phyloP scores from a whole-genome alignment of 2,888 invertebrate species.

The Keiferia lycopersicella region DNA sequence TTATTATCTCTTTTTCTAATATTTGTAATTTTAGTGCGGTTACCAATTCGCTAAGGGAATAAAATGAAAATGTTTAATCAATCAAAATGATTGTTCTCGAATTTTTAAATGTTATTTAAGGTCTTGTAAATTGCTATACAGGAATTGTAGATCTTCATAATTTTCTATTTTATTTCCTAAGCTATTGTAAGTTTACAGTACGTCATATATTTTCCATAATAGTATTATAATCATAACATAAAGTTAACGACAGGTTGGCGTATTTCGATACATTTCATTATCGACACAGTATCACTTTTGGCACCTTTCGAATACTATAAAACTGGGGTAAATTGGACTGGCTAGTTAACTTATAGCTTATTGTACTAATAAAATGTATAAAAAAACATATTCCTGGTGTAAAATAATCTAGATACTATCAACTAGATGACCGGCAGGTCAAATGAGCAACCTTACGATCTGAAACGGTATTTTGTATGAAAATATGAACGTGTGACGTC shows the following conservation, averaged over 20 bases:
- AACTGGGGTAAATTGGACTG: no score
- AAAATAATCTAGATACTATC: no score
- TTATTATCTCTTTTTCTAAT: slow-evolving; percentile 23
- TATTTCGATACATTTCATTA: slow-evolving; percentile 1
- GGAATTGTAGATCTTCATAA: slow-evolving; percentile 4
- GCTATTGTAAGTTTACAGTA: not conserved
- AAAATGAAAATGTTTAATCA: slow-evolving; percentile 4
- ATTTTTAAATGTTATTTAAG: not conserved
- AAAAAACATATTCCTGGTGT: no score
- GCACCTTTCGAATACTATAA: no score
- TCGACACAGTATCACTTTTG: not conserved
- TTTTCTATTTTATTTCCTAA: slow-evolving; percentile 19
- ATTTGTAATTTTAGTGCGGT: slow-evolving; percentile 23
- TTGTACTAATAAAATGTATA: no score
- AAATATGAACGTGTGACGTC: no score
- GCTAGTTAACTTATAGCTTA: no score
- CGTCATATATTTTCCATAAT: slow-evolving; percentile 18
- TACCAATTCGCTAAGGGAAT: slow-evolving; percentile 11
- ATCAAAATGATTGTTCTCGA: not conserved
- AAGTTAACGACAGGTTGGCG: not conserved
- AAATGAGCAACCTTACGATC: no score
- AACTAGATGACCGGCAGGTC: no score
- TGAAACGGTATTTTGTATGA: no score
- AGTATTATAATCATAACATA: slow-evolving; percentile 10
- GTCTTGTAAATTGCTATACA: not conserved